Conservation (phyloP, 2,797 vertebrate genomes). For the Dromococcyx pavoninus region DNA sequence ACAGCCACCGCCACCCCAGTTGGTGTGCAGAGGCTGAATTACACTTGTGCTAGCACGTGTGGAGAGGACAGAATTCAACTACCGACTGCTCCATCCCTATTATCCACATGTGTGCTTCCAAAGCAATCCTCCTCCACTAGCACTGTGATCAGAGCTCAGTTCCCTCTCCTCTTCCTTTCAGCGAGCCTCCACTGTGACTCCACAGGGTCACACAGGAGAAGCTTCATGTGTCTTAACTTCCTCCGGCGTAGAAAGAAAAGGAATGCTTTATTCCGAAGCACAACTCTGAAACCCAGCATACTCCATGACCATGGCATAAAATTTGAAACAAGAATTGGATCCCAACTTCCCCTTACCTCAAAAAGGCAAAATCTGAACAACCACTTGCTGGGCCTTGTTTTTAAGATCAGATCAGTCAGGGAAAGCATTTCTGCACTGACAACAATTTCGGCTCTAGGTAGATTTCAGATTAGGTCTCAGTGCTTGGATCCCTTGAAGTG, state of each 20-base stretch:
- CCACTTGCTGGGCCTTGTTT: too few species aligned
- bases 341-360: background rate
- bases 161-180: background rate
- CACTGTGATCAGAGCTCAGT: rapidly evolving
- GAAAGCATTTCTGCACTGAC: background rate
- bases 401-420: background rate
- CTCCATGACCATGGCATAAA: background rate
- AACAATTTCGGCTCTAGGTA: background rate
- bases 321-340: background rate
- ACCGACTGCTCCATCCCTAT: rapidly evolving
- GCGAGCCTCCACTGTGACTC: background rate
- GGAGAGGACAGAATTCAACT: background rate
- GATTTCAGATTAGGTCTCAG: background rate
- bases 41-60: rapidly evolving
- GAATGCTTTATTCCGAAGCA: background rate
- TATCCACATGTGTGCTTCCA: background rate
- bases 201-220: background rate
- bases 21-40: background rate
- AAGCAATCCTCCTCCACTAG: background rate
- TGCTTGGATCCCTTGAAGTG: too few species aligned
- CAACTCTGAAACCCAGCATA: background rate
- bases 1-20: background rate
- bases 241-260: background rate
- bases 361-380: too few species aligned
- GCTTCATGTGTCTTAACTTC: background rate